Conservation (phyloP, 2,113 vertebrate species). For the Tringa solitaria region DNA sequence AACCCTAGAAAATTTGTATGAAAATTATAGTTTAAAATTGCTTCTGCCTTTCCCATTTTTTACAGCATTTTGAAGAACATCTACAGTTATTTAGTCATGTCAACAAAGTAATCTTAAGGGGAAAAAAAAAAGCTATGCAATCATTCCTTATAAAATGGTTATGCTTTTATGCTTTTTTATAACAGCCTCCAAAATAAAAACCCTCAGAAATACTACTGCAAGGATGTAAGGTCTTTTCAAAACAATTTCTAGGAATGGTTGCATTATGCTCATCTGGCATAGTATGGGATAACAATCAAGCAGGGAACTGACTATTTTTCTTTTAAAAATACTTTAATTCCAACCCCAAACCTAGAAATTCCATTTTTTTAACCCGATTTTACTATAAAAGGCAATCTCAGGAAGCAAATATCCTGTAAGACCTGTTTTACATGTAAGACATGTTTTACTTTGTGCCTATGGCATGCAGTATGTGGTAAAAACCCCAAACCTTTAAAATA, state of each 20-base stretch:
- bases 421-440: background rate
- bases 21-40: background rate
- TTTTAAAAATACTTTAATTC: background rate
- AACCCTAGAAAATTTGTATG: background rate
- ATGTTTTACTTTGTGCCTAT: background rate
- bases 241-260: background rate
- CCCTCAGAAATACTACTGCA: background rate
- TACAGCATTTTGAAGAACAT: constrained; percentile 4
- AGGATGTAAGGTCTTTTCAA: background rate
- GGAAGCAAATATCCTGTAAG: background rate
- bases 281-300: background rate
- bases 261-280: background rate
- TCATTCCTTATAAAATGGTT: background rate
- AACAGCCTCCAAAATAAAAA: background rate
- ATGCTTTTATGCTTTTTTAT: background rate
- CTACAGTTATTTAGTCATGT: background rate
- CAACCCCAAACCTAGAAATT: background rate
- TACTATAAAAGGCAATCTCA: background rate
- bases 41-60: background rate
- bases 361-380: background rate
- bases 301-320: background rate
- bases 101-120: background rate
- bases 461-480: background rate
- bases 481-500: background rate
- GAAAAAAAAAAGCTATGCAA: background rate